phyloP scores from a whole-genome alignment of 1,140 invertebrate species.

The Drosophila virilis region DNA sequence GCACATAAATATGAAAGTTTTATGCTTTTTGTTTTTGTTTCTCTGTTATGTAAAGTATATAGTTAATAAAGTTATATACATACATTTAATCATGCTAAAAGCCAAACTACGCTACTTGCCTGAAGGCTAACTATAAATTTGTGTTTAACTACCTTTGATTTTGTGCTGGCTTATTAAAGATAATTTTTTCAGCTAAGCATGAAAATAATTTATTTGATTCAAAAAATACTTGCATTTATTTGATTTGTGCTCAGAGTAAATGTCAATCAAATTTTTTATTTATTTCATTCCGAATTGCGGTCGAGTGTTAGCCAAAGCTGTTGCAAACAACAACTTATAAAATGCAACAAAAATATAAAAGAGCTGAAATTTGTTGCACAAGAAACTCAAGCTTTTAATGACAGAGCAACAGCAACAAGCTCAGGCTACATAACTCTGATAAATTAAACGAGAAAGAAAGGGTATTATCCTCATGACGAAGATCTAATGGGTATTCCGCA shows the following conservation, averaged over 20 bases:
- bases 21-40: slow-evolving; percentile 28
- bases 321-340: too few relatives aligned
- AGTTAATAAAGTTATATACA: slow-evolving; percentile 19
- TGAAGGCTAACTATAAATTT: slow-evolving; percentile 11
- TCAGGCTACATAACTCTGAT: not conserved
- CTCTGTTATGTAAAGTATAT: slow-evolving; percentile 26
- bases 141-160: slow-evolving; percentile 27
- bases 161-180: not conserved
- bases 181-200: not conserved
- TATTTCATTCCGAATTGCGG: not conserved
- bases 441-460: not conserved
- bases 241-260: not conserved
- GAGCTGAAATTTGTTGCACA: too few relatives aligned
- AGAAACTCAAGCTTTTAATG: too few relatives aligned
- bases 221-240: not conserved
- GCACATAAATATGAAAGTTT: slow-evolving; percentile 69
- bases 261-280: not conserved
- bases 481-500: too few relatives aligned
- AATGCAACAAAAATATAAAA: not conserved
- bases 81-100: slow-evolving; percentile 60
- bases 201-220: too few relatives aligned
- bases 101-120: slow-evolving; percentile 42
- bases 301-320: too few relatives aligned
- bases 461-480: too few relatives aligned
- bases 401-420: not conserved